Evolutionary conservation across 2,888 invertebrate species (phyloP), one percentile per base, ranked within the genome.

Genomic region (Orthonychiurus folsomi): DNA sequence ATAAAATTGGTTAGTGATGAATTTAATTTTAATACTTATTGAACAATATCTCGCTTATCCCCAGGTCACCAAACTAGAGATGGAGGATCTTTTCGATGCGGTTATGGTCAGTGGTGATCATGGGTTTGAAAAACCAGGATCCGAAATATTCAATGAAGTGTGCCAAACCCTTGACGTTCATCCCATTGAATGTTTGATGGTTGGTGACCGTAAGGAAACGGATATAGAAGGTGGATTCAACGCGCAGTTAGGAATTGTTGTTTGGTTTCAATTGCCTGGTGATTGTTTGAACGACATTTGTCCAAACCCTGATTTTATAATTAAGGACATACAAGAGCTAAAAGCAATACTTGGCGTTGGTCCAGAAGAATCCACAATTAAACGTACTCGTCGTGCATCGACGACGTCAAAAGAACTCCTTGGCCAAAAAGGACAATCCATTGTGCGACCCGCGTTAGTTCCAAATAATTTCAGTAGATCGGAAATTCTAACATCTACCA

Each of bases 151-250:
- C 70, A 85, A 87, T 73, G 68, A 72, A 63, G 90, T 89, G 28
- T 90, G 89, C 79, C 83, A 84, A 74, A 82, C 82, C 75, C 82
- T 92, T 63, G 82, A 84, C 68, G 87, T 91, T 23, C 81, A 85
- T 75, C 87, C 90, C 1, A 79, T 82, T 61, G 83, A 85, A 70
- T 90, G 89, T 78, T 81, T 89, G 73, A 91, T 92, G 89, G 85
- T 90, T 74, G 91, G 91, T 56, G 92, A 92, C 76, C 89, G 89
- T 76, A 78, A 91, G 71, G 89, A 90, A 77, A 90, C 91, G 48
- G 92, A 92, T 77, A 89, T 92, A 74, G 82, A 85, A 79, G 91
- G 90, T 66, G 90, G 88, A 27, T 84, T 84, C 73, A 81, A 86
- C 76, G 88, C 89, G 37, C 84, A 85, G 71, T 76, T 89, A 64